Evolutionary conservation across 1,140 invertebrate genomes (phyloP).

Genomic region (Nephotettix cincticeps): DNA sequence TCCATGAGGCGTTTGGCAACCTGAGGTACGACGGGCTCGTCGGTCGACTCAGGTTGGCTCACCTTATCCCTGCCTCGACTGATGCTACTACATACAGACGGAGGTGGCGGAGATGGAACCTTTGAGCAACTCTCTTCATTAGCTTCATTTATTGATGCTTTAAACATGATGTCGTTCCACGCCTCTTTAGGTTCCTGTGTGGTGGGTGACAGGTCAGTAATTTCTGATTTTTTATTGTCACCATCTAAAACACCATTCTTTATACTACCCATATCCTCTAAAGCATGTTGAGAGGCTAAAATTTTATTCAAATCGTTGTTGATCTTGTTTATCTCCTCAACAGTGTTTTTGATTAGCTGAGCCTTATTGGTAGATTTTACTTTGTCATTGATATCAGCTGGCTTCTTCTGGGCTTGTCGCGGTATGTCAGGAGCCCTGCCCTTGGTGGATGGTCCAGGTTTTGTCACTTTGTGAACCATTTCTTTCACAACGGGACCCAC

Average conservation of each 20-base stretch:
- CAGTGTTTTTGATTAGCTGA: not conserved
- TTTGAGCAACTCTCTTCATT: not conserved
- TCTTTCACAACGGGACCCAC: not conserved
- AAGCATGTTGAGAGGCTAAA: not conserved
- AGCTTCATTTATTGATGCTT: not conserved
- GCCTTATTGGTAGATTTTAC: not conserved
- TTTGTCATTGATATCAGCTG: not conserved
- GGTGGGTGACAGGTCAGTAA: too few species aligned
- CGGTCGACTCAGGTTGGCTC: slow-evolving; percentile 12
- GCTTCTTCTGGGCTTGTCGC: slow-evolving; percentile 2
- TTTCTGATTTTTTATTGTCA: not conserved
- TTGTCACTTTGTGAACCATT: not conserved
- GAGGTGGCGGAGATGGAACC: slow-evolving; percentile 33
- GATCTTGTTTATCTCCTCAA: slow-evolving; percentile 9
- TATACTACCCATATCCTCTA: not conserved
- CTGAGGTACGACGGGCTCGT: slow-evolving; percentile 30
- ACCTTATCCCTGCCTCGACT: slow-evolving; percentile 37
- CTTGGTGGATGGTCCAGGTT: not conserved
- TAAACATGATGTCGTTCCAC: slow-evolving; percentile 5
- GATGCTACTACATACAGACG: slow-evolving; percentile 35
- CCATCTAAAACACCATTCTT: not conserved
- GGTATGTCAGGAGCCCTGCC: slow-evolving; percentile 15
- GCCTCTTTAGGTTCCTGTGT: not conserved
- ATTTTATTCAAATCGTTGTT: not conserved
- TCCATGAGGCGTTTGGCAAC: slow-evolving; percentile 52